Evolutionary conservation across 2,888 invertebrate species (phyloP), one percentile per base, ranked within the genome.

Genomic region (Cheilosia variabilis): DNA sequence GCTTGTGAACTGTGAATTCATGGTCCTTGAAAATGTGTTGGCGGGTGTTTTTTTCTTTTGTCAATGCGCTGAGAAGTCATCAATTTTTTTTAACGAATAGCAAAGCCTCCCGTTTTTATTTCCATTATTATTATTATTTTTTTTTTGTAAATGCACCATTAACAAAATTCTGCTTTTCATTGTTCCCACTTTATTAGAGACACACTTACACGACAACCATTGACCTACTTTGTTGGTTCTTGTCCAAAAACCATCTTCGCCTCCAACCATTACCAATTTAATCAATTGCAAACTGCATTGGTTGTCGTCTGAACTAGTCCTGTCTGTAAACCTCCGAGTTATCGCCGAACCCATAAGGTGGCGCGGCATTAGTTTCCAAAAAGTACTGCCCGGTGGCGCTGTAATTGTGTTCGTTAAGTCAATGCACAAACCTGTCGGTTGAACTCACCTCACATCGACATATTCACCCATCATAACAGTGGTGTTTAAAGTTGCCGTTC

Each of bases 401-500:
- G 60, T 6, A 86, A 76, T 45, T 6, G 24, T 24, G 37, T 57
- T 52, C 71, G 57, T 19, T 1, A 31, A 77, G n/a, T 52, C 24
- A 10, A 9, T 31, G 24, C 52, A 66, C 55, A 37, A 73, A 65
- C 73, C 55, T 1, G 0, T 17, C 19, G 17, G 15, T 5, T 0
- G 10, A 55, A 86, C 72, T 81, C 65, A 92, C 92, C 89, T 90
- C 79, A 57, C 88, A 5, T 89, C 65, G 2, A 90, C 88, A 69
- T 89, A 87, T 73, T 92, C 92, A 15, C 92, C 92, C 92, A 92
- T 92, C 43, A 90, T 89, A 10, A 90, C 90, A 43, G 75, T 68
- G 17, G 43, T 58, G 10, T 62, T 68, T 13, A 60, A 69, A 80
- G 68, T 78, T n/a, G 4, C 73, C 4, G 5, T 71, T 50, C 17